Evolutionary conservation across 2,797 vertebrate genomes (phyloP).

Genomic region (Myoxocephalus aenaeus): DNA sequence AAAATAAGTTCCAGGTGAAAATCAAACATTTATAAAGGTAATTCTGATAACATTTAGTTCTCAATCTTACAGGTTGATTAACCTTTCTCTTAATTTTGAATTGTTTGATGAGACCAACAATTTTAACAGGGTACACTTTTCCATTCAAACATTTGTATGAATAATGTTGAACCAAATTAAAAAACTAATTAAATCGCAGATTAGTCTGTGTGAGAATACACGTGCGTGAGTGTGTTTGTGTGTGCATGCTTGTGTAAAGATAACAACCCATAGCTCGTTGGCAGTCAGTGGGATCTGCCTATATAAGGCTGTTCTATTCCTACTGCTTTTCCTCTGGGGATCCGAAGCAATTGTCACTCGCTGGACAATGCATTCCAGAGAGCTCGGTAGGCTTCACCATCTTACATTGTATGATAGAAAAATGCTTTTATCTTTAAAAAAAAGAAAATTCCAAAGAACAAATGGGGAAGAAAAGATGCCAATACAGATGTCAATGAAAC

Average conservation of each 20-base stretch:
- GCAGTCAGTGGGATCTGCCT: constrained; percentile 59
- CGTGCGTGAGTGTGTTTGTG: neutral
- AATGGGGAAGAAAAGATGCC: neutral
- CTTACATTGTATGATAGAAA: neutral
- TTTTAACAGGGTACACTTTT: neutral
- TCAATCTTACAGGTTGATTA: neutral
- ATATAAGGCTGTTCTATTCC: constrained; percentile 83
- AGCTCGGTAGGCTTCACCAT: constrained; percentile 8
- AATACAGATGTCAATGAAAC: constrained; percentile 14
- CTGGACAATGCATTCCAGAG: constrained; percentile 65
- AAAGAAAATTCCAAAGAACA: neutral
- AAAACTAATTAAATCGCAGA: neutral
- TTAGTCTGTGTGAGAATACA: constrained; percentile 1
- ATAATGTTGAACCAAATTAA: neutral
- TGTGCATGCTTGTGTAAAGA: constrained; percentile 35
- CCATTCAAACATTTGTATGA: neutral
- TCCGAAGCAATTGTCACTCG: constrained; percentile 65
- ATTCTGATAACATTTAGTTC: neutral
- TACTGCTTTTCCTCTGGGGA: constrained; percentile 72
- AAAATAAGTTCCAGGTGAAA: neutral
- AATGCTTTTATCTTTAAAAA: neutral
- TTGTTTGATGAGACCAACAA: neutral
- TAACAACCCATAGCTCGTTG: constrained; percentile 63
- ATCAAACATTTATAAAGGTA: neutral
- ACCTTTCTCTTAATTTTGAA: neutral